A percentile compares a stretch with the other conserved stretches of the same genome.
These are phyloP conservation scores for Cynocephalus volans DNA, from an alignment of 2,113 vertebrate species.

Conservation along the genomic window DNA sequence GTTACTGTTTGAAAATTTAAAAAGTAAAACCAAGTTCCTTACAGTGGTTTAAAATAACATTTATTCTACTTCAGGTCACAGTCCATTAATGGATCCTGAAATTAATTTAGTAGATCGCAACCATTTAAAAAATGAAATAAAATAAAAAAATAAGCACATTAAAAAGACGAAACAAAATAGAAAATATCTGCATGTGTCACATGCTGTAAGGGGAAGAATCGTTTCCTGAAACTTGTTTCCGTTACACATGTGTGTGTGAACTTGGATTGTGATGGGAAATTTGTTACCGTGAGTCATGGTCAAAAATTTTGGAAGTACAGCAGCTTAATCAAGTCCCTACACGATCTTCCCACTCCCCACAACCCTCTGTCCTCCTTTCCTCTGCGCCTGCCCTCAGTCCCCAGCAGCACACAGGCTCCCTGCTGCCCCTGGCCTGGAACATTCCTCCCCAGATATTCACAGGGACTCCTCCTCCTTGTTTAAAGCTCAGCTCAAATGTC, in stretches of 20 bases:
- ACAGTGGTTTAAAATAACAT: not conserved
- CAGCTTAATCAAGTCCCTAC: not conserved
- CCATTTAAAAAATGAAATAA: not conserved
- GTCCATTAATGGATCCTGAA: not conserved
- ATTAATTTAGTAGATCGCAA: not conserved
- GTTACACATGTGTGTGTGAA: not conserved
- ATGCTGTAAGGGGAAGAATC: not conserved
- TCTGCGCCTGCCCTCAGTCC: not conserved
- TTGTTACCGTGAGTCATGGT: not conserved
- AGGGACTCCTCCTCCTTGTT: not conserved
- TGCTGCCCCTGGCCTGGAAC: not conserved
- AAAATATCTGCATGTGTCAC: not conserved
- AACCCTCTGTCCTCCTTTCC: not conserved
- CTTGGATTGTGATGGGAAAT: not conserved
- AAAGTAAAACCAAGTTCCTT: not conserved
- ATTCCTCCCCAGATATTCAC: not conserved
- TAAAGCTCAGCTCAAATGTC: not conserved
- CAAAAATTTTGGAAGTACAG: not conserved
- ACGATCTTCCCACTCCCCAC: not conserved
- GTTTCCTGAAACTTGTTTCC: slow-evolving; percentile 46
- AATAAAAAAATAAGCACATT: not conserved
- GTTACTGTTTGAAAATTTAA: not conserved
- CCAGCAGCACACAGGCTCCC: not conserved
- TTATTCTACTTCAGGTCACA: not conserved
- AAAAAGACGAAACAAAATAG: not conserved